Percentiles rank a stretch among this genome's conserved stretches.
Evolutionary conservation across 2,888 invertebrate genomes (phyloP).

Genomic region (Nymphalis polychloros): DNA sequence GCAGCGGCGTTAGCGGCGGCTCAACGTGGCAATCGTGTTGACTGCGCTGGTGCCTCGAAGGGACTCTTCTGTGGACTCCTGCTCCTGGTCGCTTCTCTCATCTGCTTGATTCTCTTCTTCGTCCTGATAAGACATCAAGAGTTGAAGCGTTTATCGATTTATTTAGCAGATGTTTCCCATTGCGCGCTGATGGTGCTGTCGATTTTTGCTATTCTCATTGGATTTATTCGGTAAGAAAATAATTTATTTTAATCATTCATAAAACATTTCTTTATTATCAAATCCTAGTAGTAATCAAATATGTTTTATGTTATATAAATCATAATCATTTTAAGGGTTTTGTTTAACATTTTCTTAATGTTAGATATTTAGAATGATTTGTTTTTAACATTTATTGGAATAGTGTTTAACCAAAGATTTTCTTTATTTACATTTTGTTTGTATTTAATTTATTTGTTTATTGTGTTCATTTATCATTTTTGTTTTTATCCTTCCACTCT

Average conservation of each 20-base stretch:
- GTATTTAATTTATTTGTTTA: slow-evolving; percentile 30
- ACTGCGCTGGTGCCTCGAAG: slow-evolving; percentile 97
- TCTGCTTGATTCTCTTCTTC: slow-evolving; percentile 97
- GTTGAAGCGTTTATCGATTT: slow-evolving; percentile 91
- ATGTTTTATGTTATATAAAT: no score
- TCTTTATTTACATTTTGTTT: slow-evolving; percentile 10
- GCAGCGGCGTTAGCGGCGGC: slow-evolving; percentile 93
- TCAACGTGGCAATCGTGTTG: slow-evolving; percentile 91
- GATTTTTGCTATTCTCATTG: slow-evolving; percentile 93
- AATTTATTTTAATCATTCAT: slow-evolving; percentile 15
- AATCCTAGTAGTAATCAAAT: no score
- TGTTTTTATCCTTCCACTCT: slow-evolving; percentile 43
- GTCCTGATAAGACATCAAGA: slow-evolving; percentile 94
- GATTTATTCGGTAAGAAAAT: slow-evolving; percentile 89
- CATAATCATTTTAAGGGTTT: no score
- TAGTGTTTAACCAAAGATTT: no score
- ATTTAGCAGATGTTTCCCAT: slow-evolving; percentile 95
- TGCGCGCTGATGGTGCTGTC: slow-evolving; percentile 93
- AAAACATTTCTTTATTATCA: background rate
- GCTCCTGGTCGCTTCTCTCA: slow-evolving; percentile 93
- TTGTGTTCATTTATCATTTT: slow-evolving; percentile 42
- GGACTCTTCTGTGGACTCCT: slow-evolving; percentile 95
- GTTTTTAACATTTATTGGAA: no score
- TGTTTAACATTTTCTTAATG: no score
- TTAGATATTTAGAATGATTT: no score